phyloP scores from a whole-genome alignment of 30 jellyfish, hydroid and myxozoan genomes.

The Aurelia sp. region DNA sequence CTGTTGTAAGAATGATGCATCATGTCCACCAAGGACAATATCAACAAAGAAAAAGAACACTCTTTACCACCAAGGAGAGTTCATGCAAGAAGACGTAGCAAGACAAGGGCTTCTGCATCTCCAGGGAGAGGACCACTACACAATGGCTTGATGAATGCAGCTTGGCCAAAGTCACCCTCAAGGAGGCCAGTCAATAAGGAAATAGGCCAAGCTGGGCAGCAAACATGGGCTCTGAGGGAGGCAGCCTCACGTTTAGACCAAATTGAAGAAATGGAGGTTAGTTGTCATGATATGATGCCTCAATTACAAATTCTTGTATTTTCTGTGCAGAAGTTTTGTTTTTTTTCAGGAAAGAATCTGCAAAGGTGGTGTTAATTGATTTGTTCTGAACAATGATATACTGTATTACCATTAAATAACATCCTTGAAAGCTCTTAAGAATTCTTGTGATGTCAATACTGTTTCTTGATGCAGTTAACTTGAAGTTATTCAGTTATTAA shows the following conservation, averaged over 20 bases:
- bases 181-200: conserved; percentile 1
- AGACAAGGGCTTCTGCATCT: conserved; percentile 61
- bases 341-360: too few relatives aligned
- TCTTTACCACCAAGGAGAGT: conserved; percentile 44
- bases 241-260: conserved; percentile 24
- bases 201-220: neutral
- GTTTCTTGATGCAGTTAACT: too few relatives aligned
- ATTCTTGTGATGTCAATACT: too few relatives aligned
- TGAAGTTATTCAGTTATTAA: too few relatives aligned
- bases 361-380: too few relatives aligned
- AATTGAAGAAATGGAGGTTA: conserved; percentile 73
- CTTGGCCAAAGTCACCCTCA: conserved; percentile 93
- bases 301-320: too few relatives aligned
- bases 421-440: too few relatives aligned
- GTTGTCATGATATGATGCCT: neutral
- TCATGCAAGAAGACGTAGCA: conserved; percentile 43
- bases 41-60: neutral
- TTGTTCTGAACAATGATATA: too few relatives aligned
- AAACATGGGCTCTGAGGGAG: neutral
- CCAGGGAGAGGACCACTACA: conserved; percentile 77
- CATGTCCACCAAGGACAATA: conserved; percentile 13
- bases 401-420: too few relatives aligned
- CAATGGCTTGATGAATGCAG: conserved; percentile 84
- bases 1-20: too few relatives aligned
- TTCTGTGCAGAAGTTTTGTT: too few relatives aligned